These are phyloP conservation scores for Peromyscus polionotus DNA, from an alignment of 2,113 vertebrate species.

Conservation along the genomic window DNA sequence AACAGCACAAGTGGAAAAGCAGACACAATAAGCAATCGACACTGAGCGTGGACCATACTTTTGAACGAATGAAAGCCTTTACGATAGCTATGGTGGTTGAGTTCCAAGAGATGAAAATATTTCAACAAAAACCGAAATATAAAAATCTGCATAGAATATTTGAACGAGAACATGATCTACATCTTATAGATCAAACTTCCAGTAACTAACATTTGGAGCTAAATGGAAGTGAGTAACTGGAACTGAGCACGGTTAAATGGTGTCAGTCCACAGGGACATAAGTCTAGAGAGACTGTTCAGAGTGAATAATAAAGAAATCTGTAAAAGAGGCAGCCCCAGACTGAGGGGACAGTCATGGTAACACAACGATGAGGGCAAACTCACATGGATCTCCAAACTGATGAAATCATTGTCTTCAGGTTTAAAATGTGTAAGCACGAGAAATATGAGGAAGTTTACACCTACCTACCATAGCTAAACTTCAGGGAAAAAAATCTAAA, in stretches of 20 bases:
- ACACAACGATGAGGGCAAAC: background rate
- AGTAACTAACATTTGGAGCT: slow-evolving; percentile 7
- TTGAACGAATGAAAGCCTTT: slow-evolving; percentile 3
- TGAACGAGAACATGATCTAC: slow-evolving; percentile 23
- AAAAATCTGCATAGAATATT: background rate
- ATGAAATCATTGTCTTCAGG: background rate
- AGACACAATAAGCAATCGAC: background rate
- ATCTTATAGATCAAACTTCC: slow-evolving; percentile 23
- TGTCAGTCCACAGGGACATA: background rate
- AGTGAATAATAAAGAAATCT: background rate
- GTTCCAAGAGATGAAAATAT: background rate
- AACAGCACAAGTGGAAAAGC: background rate
- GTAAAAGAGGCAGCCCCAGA: background rate
- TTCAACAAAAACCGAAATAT: slow-evolving; percentile 29
- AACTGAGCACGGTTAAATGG: background rate
- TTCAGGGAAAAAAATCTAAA: background rate
- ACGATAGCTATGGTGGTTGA: background rate
- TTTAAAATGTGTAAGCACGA: background rate
- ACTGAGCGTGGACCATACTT: background rate
- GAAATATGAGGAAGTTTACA: background rate
- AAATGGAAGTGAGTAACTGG: background rate
- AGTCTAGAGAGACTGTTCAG: background rate
- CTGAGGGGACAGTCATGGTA: background rate
- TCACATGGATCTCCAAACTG: background rate
- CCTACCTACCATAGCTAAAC: background rate